phyloP scores from a whole-genome alignment of 2,888 invertebrate species.

The Rapana venosa region DNA sequence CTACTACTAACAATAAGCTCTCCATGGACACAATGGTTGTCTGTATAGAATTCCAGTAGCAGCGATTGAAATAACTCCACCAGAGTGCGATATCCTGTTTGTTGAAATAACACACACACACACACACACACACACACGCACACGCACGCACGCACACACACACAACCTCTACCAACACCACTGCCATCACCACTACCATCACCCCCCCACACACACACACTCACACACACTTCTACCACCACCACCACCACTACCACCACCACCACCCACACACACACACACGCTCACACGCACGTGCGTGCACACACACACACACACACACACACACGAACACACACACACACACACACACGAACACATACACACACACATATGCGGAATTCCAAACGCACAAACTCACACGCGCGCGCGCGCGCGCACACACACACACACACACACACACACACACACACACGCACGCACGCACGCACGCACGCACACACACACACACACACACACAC shows the following conservation, averaged over 20 bases:
- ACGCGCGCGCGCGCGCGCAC: background rate
- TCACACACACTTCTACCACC: background rate
- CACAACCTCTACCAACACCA: background rate
- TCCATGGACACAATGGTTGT: too few species aligned
- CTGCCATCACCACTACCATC: background rate
- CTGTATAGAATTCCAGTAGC: too few species aligned
- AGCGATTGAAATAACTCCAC: too few species aligned
- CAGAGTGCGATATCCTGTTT: too few species aligned
- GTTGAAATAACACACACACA: background rate
- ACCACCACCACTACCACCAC: background rate
- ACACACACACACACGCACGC: conserved; percentile 16
- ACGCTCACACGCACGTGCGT: background rate
- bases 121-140: background rate
- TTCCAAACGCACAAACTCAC: background rate
- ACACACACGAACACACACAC: background rate
- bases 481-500: conserved; percentile 19
- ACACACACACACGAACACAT: conserved; percentile 1
- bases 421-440: conserved; percentile 10
- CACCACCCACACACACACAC: background rate
- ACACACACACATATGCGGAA: background rate
- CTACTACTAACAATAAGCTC: too few species aligned
- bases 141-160: background rate
- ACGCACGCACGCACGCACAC: conserved; percentile 17
- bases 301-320: background rate
- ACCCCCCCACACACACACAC: background rate